Evolutionary conservation across 2,888 invertebrate species (phyloP), one percentile per base, ranked within the genome.

Genomic region (Rutpela maculata): DNA sequence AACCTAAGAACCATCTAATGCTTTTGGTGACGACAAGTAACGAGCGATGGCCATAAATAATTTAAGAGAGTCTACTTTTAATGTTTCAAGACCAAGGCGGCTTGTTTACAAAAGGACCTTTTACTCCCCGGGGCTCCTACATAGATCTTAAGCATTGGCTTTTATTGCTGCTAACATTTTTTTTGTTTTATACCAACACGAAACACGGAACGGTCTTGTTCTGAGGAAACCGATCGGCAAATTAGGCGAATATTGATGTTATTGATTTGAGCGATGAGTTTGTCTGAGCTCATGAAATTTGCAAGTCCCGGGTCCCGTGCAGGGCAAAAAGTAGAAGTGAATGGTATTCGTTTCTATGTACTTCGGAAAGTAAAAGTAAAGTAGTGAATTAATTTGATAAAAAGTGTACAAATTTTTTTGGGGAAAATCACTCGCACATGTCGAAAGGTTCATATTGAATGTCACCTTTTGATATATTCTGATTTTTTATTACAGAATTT

Each of bases 41-140:
- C 83, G 73, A 82, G 80, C 80, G 69, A 38, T 63, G 77, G 74
- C 75, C 82, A 77, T 84, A 84, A 84, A 84, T 84, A 81, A 84
- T 82, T 81, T 77, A 76, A 82, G 80, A 84, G 74, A 84, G 84
- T 82, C 83, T 80, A 82, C 82, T 82, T 84, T 83, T 82, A 84
- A 81, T 84, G 84, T 84, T 83, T 84, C 78, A 81, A 82, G 81
- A 74, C 78, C 79, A 78, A 81, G 82, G 82, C 83, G 83, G 83
- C 80, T 75, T 78, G 78, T 75, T 76, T 80, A 82, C 80, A 77
- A 81, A 81, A 81, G 80, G 80, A 73, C 77, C 80, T 80, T 66
- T 66, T 75, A 71, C 80, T 77, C 77, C 80, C 80, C 62, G 75
- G 81, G 77, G 78, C 67, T 72, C 43, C 66, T 66, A 77, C 77